These are phyloP conservation scores for Auanema sp. DNA, from an alignment of 2,888 invertebrate species.

Conservation along the genomic window DNA sequence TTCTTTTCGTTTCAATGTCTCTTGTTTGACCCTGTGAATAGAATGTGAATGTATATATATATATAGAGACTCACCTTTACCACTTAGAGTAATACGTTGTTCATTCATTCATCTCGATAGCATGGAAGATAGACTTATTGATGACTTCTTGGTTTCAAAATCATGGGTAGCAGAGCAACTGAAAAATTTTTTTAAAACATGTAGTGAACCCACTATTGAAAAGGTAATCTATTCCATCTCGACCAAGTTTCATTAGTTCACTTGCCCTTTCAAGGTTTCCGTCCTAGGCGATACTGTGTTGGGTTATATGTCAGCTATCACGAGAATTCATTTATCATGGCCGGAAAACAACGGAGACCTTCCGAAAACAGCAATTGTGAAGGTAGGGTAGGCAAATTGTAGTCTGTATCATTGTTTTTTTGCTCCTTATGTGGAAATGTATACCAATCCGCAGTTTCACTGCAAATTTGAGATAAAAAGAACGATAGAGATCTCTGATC, in stretches of 20 bases:
- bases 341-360: not conserved
- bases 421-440: not conserved
- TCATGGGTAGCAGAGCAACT: conserved; percentile 13
- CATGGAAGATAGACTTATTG: conserved; percentile 9
- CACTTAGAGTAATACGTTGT: too few species aligned
- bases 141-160: conserved; percentile 15
- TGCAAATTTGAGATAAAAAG: not conserved
- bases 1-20: too few species aligned
- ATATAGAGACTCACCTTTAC: too few species aligned
- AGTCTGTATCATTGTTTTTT: not conserved
- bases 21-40: too few species aligned
- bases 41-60: too few species aligned
- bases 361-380: conserved; percentile 14
- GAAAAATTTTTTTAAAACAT: conserved; percentile 4
- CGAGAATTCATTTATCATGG: conserved; percentile 19
- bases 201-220: not conserved
- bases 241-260: not conserved
- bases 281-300: conserved; percentile 9
- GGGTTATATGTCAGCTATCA: conserved; percentile 22
- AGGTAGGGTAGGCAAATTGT: conserved; percentile 16
- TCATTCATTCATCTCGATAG: too few species aligned
- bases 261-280: not conserved
- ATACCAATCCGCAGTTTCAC: not conserved
- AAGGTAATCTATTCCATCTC: not conserved
- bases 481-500: not conserved